These are phyloP conservation scores for Drosophila biarmipes DNA, from an alignment of 1,140 invertebrate genomes.

Conservation along the genomic window DNA sequence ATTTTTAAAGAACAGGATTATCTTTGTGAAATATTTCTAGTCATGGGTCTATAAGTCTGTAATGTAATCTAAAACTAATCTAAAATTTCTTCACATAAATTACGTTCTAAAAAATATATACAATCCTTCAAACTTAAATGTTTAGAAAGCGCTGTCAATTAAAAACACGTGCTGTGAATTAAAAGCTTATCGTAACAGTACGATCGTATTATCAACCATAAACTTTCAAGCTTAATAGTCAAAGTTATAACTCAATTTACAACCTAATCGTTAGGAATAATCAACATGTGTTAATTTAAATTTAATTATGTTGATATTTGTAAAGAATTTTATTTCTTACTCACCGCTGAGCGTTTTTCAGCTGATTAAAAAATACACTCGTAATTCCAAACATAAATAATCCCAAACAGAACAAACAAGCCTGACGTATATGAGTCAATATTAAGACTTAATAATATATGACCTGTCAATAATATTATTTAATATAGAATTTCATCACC, in stretches of 20 bases:
- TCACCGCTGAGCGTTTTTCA: background rate
- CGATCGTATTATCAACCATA: background rate
- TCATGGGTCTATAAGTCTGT: background rate
- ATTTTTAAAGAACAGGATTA: no score
- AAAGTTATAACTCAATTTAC: no score
- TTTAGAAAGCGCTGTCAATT: background rate
- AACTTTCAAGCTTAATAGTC: no score
- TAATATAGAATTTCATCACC: background rate
- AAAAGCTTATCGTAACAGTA: background rate
- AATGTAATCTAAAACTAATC: no score
- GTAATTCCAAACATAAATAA: background rate
- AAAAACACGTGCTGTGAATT: background rate
- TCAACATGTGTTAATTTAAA: no score
- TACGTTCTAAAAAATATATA: background rate
- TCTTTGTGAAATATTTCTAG: no score
- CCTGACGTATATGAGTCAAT: background rate
- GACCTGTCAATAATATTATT: background rate
- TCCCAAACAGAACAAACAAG: background rate
- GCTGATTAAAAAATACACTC: background rate
- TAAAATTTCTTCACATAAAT: background rate
- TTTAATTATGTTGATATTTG: background rate
- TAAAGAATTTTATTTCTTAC: background rate
- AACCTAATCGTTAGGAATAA: no score
- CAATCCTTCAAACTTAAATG: background rate
- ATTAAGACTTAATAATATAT: background rate